Evolutionary conservation across 2,113 vertebrate genomes (phyloP).

Genomic region (Charina bottae): DNA sequence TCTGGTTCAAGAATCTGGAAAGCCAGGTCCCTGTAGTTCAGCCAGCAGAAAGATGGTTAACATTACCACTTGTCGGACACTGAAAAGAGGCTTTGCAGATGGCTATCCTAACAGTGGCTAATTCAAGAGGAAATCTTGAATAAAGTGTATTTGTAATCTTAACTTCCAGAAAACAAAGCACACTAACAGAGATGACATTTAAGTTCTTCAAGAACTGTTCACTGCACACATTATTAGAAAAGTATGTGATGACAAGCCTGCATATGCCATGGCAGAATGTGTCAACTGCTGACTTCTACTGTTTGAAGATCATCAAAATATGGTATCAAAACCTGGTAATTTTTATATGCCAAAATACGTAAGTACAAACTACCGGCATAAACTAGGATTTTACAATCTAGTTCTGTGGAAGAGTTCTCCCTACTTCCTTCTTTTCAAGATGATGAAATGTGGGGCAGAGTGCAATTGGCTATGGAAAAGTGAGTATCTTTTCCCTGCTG

Average conservation of each 20-base stretch:
- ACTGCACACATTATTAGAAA: background rate
- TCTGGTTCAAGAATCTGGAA: background rate
- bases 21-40: background rate
- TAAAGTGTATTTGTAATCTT: background rate
- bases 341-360: background rate
- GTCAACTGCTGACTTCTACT: background rate
- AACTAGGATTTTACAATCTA: background rate
- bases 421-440: too few relatives aligned
- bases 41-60: background rate
- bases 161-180: conserved; percentile 9
- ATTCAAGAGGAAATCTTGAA: background rate
- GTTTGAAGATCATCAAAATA: background rate
- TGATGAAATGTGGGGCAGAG: too few relatives aligned
- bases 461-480: too few relatives aligned
- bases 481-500: too few relatives aligned
- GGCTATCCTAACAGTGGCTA: background rate
- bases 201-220: background rate
- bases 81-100: background rate
- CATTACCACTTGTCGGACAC: background rate
- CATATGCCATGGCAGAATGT: background rate
- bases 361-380: background rate
- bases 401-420: background rate
- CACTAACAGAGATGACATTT: too few relatives aligned
- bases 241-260: conserved; percentile 3
- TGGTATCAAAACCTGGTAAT: background rate